A percentile compares a stretch with the other conserved stretches of the same genome.
Conservation (phyloP, 2,113 vertebrate species). For the Cebidichthys violaceus region DNA sequence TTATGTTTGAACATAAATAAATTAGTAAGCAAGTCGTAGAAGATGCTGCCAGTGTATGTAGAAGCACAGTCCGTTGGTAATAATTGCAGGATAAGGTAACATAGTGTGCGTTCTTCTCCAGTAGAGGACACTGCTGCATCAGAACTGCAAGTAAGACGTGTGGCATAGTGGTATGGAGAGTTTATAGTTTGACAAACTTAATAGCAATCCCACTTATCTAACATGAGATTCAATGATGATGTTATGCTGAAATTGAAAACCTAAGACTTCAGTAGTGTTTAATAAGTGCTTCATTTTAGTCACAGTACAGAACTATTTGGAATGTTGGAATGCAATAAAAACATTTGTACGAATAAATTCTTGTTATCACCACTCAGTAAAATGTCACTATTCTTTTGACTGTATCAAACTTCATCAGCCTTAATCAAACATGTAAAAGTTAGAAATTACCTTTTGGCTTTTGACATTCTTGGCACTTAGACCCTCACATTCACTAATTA, state of each 20-base stretch:
- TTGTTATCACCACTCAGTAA: conserved; percentile 41
- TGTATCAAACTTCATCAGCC: conserved; percentile 57
- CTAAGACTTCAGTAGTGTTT: conserved; percentile 75
- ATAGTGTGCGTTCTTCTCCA: conserved; percentile 44
- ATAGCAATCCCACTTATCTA: conserved; percentile 18
- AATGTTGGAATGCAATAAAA: conserved; percentile 72
- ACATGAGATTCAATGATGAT: conserved; percentile 23
- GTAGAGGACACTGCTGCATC: conserved; percentile 61
- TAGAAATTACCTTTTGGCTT: conserved; percentile 78
- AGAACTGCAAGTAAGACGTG: conserved; percentile 25
- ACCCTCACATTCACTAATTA: conserved; percentile 62
- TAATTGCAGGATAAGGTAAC: conserved; percentile 9
- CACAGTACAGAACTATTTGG: conserved; percentile 73
- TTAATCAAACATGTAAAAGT: conserved; percentile 76
- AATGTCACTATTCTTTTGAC: conserved; percentile 47
- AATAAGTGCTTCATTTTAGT: conserved; percentile 69
- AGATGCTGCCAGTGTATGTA: conserved; percentile 30
- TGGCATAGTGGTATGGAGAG: conserved; percentile 21
- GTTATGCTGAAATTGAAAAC: conserved; percentile 22
- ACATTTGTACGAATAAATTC: conserved; percentile 75
- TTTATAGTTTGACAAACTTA: conserved; percentile 19
- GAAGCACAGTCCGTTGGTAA: conserved; percentile 33
- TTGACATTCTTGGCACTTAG: conserved; percentile 79
- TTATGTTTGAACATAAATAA: conserved; percentile 71
- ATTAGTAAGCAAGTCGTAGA: conserved; percentile 54